Conservation (phyloP, 2,888 invertebrate species). For the Latheticus oryzae region DNA sequence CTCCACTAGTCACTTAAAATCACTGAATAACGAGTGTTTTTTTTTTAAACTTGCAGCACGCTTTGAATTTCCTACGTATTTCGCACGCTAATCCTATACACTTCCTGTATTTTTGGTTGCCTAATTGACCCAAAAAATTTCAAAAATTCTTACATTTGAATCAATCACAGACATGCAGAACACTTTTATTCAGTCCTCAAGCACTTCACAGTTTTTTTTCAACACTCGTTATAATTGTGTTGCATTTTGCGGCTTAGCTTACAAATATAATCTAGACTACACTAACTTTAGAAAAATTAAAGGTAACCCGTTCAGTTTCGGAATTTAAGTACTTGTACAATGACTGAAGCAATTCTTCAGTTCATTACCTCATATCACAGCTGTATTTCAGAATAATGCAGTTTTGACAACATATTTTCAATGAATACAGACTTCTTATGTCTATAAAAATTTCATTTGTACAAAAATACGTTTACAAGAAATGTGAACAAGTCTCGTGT, state of each 20-base stretch:
- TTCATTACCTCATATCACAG: constrained; percentile 40
- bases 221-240: constrained; percentile 7
- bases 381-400: constrained; percentile 28
- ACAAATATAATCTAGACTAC: constrained; percentile 12
- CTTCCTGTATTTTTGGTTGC: no score
- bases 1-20: constrained; percentile 17
- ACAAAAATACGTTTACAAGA: constrained; percentile 20
- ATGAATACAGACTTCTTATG: constrained; percentile 11
- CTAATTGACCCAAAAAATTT: no score
- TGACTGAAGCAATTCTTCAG: constrained; percentile 8
- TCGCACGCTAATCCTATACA: no score
- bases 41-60: no score
- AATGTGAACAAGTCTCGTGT: constrained; percentile 18
- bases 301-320: constrained; percentile 25
- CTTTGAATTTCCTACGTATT: no score
- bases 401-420: no score
- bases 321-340: constrained; percentile 33
- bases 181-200: no score
- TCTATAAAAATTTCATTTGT: constrained; percentile 7
- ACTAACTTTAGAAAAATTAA: constrained; percentile 10
- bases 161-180: no score
- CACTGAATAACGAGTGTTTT: no score
- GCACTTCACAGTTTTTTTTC: not conserved
- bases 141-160: no score
- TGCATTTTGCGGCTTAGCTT: constrained; percentile 6